These are phyloP conservation scores for Pelmatolapia mariae DNA, from an alignment of 2,113 vertebrate genomes.

Conservation along the genomic window DNA sequence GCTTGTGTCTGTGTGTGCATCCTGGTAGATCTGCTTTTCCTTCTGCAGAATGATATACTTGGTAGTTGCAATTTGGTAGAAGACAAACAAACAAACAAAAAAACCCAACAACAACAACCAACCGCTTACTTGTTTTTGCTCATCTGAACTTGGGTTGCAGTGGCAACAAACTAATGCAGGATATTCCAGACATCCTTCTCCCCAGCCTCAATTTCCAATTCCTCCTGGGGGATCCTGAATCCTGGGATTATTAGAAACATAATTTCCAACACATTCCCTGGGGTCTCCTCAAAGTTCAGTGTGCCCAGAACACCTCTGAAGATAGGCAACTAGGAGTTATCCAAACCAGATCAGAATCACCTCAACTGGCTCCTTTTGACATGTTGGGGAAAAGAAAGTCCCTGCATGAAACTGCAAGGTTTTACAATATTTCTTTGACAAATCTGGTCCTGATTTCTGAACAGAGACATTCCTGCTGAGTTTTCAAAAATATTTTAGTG, in stretches of 20 bases:
- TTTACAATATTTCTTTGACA: not conserved
- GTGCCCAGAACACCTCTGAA: not conserved
- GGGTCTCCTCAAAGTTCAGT: not conserved
- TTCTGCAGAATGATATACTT: not conserved
- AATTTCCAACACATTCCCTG: not conserved
- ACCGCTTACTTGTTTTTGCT: fast-evolving
- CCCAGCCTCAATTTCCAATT: not conserved
- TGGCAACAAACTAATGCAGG: not conserved
- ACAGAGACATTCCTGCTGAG: not conserved
- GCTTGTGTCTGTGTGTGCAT: not conserved
- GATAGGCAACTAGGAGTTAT: not conserved
- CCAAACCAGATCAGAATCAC: not conserved
- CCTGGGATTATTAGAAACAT: not conserved
- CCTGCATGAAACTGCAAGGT: not conserved
- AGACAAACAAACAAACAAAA: not conserved
- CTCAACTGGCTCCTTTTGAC: not conserved
- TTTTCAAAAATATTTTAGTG: not conserved
- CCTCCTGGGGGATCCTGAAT: not conserved
- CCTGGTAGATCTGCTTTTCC: not conserved
- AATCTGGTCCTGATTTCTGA: not conserved
- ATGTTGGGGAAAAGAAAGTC: not conserved
- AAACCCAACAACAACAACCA: not conserved
- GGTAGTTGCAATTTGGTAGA: not conserved
- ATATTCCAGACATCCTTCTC: not conserved
- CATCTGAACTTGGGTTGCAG: not conserved